Conservation (phyloP, 1,140 invertebrate genomes). For the Sitobion miscanthi region DNA sequence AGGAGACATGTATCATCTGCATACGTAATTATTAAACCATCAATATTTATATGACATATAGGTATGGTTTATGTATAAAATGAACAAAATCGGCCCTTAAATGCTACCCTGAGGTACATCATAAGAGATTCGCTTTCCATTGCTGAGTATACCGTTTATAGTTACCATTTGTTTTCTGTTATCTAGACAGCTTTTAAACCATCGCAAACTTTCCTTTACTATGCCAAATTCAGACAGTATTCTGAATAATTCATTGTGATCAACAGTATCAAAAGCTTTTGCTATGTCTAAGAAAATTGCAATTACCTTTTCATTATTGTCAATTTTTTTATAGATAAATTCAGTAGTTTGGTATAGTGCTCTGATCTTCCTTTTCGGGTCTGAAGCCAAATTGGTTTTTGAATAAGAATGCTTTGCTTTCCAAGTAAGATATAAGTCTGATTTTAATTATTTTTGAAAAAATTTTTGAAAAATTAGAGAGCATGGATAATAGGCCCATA, state of each 20-base stretch:
- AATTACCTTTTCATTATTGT: background rate
- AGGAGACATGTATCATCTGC: background rate
- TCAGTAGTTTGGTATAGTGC: no score
- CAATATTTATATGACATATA: background rate
- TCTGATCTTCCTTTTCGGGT: no score
- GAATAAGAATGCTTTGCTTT: no score
- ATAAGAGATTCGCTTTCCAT: background rate
- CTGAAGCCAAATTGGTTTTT: background rate
- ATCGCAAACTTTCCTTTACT: background rate
- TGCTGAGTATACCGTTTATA: background rate
- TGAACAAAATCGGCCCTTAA: background rate
- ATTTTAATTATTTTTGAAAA: background rate
- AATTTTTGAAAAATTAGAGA: background rate
- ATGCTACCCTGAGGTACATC: background rate
- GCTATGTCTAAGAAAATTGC: background rate
- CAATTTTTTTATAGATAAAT: background rate
- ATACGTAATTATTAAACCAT: no score
- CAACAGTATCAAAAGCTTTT: background rate
- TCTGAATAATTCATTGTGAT: background rate
- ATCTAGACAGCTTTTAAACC: background rate
- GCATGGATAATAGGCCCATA: background rate
- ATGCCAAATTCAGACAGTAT: background rate
- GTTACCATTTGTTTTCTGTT: background rate
- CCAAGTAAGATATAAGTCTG: no score
- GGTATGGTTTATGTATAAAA: background rate